phyloP scores from a whole-genome alignment of 2,113 vertebrate genomes.

The Dipodomys stephensi region DNA sequence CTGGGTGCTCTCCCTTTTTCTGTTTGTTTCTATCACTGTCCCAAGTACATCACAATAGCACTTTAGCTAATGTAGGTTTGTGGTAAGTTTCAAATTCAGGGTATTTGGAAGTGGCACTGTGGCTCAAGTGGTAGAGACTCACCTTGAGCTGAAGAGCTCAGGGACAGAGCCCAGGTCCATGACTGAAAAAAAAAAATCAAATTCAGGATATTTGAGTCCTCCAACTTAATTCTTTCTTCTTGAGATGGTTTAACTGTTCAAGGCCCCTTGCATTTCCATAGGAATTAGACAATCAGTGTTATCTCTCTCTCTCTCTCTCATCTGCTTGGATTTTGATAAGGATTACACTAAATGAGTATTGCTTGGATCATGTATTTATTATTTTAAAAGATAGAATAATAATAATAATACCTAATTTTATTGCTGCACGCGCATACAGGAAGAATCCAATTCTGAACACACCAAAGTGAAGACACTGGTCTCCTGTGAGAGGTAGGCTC shows the following conservation, averaged over 20 bases:
- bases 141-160: too few relatives aligned
- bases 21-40: not conserved
- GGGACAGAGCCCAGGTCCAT: too few relatives aligned
- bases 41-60: not conserved
- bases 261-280: not conserved
- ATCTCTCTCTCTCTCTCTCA: not conserved
- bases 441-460: not conserved
- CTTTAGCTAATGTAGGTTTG: not conserved
- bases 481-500: not conserved
- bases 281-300: not conserved
- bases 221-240: not conserved
- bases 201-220: not conserved
- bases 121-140: too few relatives aligned
- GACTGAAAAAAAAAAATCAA: not conserved
- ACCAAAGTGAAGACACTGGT: not conserved
- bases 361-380: not conserved
- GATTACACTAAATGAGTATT: not conserved
- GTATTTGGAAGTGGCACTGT: too few relatives aligned
- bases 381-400: not conserved
- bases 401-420: not conserved
- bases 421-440: not conserved
- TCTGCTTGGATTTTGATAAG: not conserved
- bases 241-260: not conserved
- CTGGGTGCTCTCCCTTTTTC: not conserved
- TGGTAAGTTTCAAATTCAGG: not conserved